Conservation (phyloP, 2,888 invertebrate genomes). For the Tanaodytes sp. region DNA sequence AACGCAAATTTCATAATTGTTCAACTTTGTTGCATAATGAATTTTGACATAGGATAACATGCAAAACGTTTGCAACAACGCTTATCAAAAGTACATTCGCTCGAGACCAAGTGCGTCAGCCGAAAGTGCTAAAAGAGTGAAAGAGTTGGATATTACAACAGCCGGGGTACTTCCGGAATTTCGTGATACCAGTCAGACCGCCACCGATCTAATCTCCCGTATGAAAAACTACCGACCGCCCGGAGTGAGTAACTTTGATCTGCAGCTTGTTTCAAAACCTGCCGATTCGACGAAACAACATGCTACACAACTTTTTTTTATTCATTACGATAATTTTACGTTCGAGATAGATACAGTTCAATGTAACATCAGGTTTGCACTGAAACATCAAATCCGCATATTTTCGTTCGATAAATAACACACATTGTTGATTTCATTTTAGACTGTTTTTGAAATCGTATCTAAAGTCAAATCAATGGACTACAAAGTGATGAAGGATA, state of each 20-base stretch:
- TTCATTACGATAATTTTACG: too few species aligned
- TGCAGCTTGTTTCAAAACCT: too few species aligned
- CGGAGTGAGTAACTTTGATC: slow-evolving; percentile 78
- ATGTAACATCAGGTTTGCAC: too few species aligned
- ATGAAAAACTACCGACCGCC: slow-evolving; percentile 85
- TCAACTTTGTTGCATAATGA: too few species aligned
- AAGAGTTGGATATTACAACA: slow-evolving; percentile 77
- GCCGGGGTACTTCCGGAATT: slow-evolving; percentile 79
- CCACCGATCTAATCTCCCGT: slow-evolving; percentile 74
- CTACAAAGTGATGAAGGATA: slow-evolving; percentile 89
- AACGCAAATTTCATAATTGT: too few species aligned
- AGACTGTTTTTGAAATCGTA: slow-evolving; percentile 96
- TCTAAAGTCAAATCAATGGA: slow-evolving; percentile 84
- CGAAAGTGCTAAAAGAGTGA: slow-evolving; percentile 90
- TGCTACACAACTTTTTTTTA: too few species aligned
- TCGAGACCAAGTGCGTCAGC: slow-evolving; percentile 91
- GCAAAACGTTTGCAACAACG: slow-evolving; percentile 86
- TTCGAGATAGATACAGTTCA: too few species aligned
- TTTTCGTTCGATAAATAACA: too few species aligned
- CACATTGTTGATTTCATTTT: slow-evolving; percentile 57
- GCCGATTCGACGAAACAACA: too few species aligned
- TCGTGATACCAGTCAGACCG: slow-evolving; percentile 58
- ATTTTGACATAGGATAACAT: slow-evolving; percentile 78
- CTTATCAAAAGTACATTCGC: slow-evolving; percentile 90
- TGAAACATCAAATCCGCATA: too few species aligned